Evolutionary conservation across 2,113 vertebrate genomes (phyloP).

Genomic region (Toxotes jaculatrix): DNA sequence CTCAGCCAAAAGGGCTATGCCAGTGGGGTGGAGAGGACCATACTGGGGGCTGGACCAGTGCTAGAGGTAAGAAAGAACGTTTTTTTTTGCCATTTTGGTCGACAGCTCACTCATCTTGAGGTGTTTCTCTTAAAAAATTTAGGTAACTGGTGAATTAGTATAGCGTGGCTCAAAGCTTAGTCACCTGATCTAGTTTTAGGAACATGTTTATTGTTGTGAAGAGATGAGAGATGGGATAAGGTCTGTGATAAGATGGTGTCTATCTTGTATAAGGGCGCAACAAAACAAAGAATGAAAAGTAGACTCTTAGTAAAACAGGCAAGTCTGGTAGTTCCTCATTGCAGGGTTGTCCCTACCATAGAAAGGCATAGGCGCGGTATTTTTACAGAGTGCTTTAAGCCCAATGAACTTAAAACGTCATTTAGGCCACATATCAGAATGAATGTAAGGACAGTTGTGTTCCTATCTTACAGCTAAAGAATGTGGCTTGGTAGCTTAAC

Average conservation of each 20-base stretch:
- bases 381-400: too few species aligned
- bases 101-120: background rate
- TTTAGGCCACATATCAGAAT: too few species aligned
- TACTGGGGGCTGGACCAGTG: constrained; percentile 96
- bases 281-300: background rate
- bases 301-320: background rate
- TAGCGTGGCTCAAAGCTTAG: background rate
- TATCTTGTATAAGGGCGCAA: too few species aligned
- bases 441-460: too few species aligned
- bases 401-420: too few species aligned
- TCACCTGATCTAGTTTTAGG: background rate
- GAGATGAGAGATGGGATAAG: background rate
- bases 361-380: too few species aligned
- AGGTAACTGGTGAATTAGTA: background rate
- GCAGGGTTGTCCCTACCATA: too few species aligned
- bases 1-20: constrained; percentile 98
- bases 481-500: too few species aligned
- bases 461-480: too few species aligned
- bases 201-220: background rate
- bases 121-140: background rate
- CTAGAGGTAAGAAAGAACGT: constrained; percentile 89
- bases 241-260: background rate
- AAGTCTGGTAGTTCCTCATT: background rate
- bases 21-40: constrained; percentile 97
- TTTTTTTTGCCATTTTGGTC: background rate